Evolutionary conservation across 2,888 invertebrate species (phyloP), one percentile per base, ranked within the genome.

Genomic region (Caenorhabditis afra): DNA sequence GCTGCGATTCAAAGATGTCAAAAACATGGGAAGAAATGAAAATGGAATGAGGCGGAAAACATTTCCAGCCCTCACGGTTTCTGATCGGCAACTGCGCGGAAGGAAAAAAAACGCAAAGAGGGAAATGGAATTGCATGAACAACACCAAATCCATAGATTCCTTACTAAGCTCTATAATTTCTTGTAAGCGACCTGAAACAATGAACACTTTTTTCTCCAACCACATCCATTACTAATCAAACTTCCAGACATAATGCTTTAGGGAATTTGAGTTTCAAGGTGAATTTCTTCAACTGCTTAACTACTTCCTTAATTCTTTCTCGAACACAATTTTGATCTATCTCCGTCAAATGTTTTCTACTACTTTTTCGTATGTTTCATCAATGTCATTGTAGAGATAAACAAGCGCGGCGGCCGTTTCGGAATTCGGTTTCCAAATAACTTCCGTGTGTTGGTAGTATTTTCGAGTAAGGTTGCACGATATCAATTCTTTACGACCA

Each of bases 31-130:
- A 55, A 39, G 16, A 35, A 62, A 18, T 47, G 62, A 45, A 62
- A 55, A 61, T 47, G 61, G 70, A 71, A 62, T 71, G 70, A 71
- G 37, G 70, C 70, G 70, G 53, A 71, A 71, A 47, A 18, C n/a
- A n/a, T 7, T 58, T 71, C 47, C 55, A 47, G 45, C 39, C 55
- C 29, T 55, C 37, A 55, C 49, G 55, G 23, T 62, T 53, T 70
- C 37, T 62, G 62, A 62, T 61, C 70, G 61, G 53, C 62, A 35
- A 22, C 22, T 3, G 8, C 11, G 18, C 12, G 11, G 12, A 50
- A 22, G 10, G 3, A 12, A 20, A 52, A 49, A 49, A 45, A 29
- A 29, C n/a, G n/a, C n/a, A n/a, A n/a, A n/a, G n/a, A n/a, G n/a
- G n/a, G n/a, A 29, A 7, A 29, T 29, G 29, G 29, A 5, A 29